Base-by-base conservation (phyloP, 1,140 invertebrate genomes). In the Streblospio benedicti region DNA sequence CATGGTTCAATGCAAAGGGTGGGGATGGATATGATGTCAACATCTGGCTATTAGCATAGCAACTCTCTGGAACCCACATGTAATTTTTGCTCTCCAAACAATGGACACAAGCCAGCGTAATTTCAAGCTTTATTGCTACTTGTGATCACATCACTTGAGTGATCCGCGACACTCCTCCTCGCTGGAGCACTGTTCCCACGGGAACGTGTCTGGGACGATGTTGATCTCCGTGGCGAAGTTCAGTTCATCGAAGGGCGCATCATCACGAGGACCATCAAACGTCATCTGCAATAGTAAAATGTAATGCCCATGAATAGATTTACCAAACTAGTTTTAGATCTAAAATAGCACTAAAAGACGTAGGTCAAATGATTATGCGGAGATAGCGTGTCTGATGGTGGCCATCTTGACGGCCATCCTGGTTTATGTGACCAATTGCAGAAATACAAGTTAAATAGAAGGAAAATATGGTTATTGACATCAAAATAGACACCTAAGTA, bases 171-270 rank as follows among this genome's bases (percentile, higher is more conserved):
- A 73, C 12, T 33, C 23, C 6, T 56, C 30, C 6, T 64, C 71
- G 43, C 56, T n/a, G n/a, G n/a, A 59, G 55, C 71, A 73, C 30
- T 71, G 67, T 18, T 65, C 64, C 53, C 67, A 70, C 0, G 71
- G 67, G 59, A 71, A 71, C 33, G 64, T 64, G 50, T 71, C 66
- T 33, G 71, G 71, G 14, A 73, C 66, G 49, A 73, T 69, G 49
- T 67, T 47, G 3, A 61, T 62, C 57, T 73, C 69, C 2, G 71
- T 71, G n/a, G 71, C 71, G 41, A 71, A 66, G 57, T 69, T 65
- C 6, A 71, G 50, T 18, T 65, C 65, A n/a, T n/a, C n/a, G n/a
- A n/a, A n/a, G 16, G 65, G 58, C 47, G 59, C 65, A 23, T 65
- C 62, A 6, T 67, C 44, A 44, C 70, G 69, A 6, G 57, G 51